Evolutionary conservation across 2,888 invertebrate genomes (phyloP), one percentile per base, ranked within the genome.

Genomic region (Cheilosia vulpina): DNA sequence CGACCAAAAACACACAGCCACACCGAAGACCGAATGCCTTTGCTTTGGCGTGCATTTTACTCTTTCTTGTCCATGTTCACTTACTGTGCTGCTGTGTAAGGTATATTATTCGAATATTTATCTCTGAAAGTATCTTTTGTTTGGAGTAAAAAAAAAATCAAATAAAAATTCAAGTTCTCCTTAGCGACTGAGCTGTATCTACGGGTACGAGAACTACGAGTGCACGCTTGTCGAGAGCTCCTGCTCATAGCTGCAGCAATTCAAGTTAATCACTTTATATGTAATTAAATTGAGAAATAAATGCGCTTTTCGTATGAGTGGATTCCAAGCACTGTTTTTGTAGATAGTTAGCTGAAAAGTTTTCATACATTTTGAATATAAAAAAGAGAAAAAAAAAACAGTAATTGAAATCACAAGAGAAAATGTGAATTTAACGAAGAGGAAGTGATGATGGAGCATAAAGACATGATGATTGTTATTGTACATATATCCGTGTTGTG

Each of bases 231-330:
- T 66, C 71, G 19, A 72, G 63, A 71, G 53, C 78, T 50, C 52
- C 62, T 41, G 52, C 78, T 34, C 57, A 41, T 53, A 45, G 38
- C 52, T 62, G 76, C 85, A n/a, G 38, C 45, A 76, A 80, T 85
- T 85, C 76, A 85, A 81, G 71, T 85, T 85, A 85, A 85, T 81
- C 85, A 77, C 85, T 76, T 85, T 81, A 77, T 77, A 52, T 65
- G 85, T 85, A 85, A 85, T 85, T 85, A 81, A 85, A 85, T 85
- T 85, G 85, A 85, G 65, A 75, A 85, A 66, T 85, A 77, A 81
- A 81, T 85, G 68, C 71, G 72, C 80, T 80, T 84, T 81, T 72
- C 72, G 21, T 76, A 71, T 72, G 75, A 71, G 43, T 57, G 53
- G 69, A 71, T 52, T 38, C 34, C 19, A 45, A 60, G 34, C 65